phyloP scores from a whole-genome alignment of 2,797 vertebrate species.

The Phoebastria nigripes region DNA sequence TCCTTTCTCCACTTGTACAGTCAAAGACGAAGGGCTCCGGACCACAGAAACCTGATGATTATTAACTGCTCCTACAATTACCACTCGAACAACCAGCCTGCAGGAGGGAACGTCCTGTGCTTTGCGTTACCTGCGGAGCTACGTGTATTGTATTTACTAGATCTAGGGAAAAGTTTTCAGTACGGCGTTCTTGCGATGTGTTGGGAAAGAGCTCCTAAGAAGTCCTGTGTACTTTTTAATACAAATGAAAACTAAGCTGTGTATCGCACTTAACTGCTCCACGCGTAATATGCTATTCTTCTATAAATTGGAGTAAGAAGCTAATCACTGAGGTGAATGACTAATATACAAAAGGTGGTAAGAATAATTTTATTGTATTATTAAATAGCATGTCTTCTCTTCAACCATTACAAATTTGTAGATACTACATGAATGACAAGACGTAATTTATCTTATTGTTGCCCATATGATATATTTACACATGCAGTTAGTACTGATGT shows the following conservation, averaged over 20 bases:
- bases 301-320: not conserved
- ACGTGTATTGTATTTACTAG: rapidly evolving
- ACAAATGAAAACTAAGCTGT: not conserved
- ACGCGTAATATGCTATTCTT: not conserved
- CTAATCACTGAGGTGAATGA: constrained; percentile 21
- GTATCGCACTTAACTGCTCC: not conserved
- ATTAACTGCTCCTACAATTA: not conserved
- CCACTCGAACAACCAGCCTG: not conserved
- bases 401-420: constrained; percentile 83
- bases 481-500: constrained; percentile 85
- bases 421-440: constrained; percentile 82
- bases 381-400: constrained; percentile 83
- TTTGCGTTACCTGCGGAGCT: not conserved
- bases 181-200: rapidly evolving
- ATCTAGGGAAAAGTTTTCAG: not conserved
- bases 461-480: constrained; percentile 79
- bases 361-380: constrained; percentile 92
- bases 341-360: constrained; percentile 75
- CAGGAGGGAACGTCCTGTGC: not conserved
- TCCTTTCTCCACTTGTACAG: not conserved
- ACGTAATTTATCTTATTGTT: constrained; percentile 78
- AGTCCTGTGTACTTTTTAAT: not conserved
- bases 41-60: not conserved
- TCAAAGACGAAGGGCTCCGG: not conserved
- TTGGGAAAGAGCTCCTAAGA: not conserved